Base-by-base conservation (phyloP, 2,113 vertebrate species). In the Indicator indicator region DNA sequence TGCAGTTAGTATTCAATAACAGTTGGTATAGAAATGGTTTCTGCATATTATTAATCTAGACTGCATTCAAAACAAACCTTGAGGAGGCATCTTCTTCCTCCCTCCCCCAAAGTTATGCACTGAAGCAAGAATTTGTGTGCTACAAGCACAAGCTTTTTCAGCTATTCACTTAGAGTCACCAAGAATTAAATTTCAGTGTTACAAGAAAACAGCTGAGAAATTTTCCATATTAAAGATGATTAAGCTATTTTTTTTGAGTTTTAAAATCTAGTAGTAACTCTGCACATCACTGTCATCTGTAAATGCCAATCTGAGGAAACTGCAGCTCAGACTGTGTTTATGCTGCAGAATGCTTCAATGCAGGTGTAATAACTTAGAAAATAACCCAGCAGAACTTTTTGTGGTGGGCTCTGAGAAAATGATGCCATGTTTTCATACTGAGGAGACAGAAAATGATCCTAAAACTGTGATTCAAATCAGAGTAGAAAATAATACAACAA, bases 1-100 rank as follows among this genome's bases (percentile, higher is more conserved):
- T 72, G 78, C 59, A 92, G 68, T 93, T 94, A 59, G 58, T 84
- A 33, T 90, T 79, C 67, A 76, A 24, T 59, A 87, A n/a, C 63
- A 79, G 42, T 42, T 67, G 38, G 27, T 67, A 33, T 40, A 79
- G 33, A 10, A 69, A 28, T 63, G 32, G 21, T 58, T 94, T 85
- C 63, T 88, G 81, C 64, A 55, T 90, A 40, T 69, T 82, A 70
- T 71, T 86, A 77, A 80, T 87, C 64, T 64, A 74, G 60, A 38
- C 15, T 73, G 33, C 36, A 79, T 63, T 92, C 2, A 59, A 79
- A 95, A 62, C 55, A 92, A 87, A 65, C 42, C 36, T 73, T 70
- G n/a, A 59, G 8, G 20, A 19, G 19, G 1, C 5, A 71, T 67
- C 52, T 40, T 85, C 26, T 76, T 95, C 20, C 17, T 83, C 6